Base-by-base conservation (phyloP, 2,113 vertebrate genomes). In the Anser brachyrhynchus region DNA sequence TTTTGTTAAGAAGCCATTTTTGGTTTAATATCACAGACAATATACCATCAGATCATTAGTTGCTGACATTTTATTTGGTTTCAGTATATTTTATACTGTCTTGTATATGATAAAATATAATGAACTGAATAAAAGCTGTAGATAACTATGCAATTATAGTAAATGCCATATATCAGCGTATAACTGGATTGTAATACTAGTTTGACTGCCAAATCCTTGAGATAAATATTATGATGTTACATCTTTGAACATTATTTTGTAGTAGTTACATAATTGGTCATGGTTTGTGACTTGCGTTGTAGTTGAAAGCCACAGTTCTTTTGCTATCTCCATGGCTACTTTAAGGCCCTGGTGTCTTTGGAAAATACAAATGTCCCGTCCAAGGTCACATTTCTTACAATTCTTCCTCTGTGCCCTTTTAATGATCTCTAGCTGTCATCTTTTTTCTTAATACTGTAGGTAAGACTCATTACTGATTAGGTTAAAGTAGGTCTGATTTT, bases 1-100 rank as follows among this genome's bases (percentile, higher is more conserved):
- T 94, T 90, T 93, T 93, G 72, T 94, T 82, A 83, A 86, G 71
- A 90, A 90, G 64, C 67, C 82, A 71, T 94, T 95, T 92, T 82
- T 94, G 75, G 23, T 95, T 73, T 70, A 94, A 44, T 86, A 59
- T 59, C 64, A 10, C 31, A 76, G 82, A 74, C 3, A 5, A 35
- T 80, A 66, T 35, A 67, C 77, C 64, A 77, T 65, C 25, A 90
- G 69, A 59, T 67, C 51, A 43, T 76, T 94, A 76, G 35, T 83
- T 73, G n/a, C 1, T 13, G 78, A 39, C 37, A 21, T 90, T 92
- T 90, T 90, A 39, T 88, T 88, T 93, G 81, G 43, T 59, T 84
- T 92, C 87, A 64, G 69, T 76, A 22, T 37, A 80, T 57, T 57
- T 92, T 90, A 51, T 87, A 58, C 41, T 37, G 41, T 26, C 75